Conservation (phyloP, 30 jellyfish, hydroid and myxozoan genomes). For the Cassiopea andromeda region DNA sequence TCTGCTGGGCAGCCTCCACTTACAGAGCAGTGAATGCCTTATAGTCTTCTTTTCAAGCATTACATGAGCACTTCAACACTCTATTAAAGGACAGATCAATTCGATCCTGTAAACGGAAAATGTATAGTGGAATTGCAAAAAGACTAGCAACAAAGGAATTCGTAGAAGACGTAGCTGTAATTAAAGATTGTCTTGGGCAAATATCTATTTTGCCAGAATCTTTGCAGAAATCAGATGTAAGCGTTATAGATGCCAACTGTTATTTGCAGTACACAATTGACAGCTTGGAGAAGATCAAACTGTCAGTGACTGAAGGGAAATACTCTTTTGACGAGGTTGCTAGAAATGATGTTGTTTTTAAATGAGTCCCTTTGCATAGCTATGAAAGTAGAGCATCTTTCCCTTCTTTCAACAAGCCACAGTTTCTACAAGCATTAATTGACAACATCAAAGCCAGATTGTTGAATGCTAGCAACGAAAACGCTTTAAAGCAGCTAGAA, state of each 20-base stretch:
- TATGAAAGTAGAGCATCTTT: slow-evolving; percentile 16
- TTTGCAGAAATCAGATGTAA: slow-evolving; percentile 49
- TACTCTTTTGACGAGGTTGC: slow-evolving; percentile 27
- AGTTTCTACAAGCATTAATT: slow-evolving; percentile 43
- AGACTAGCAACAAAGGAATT: slow-evolving; percentile 36
- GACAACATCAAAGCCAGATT: slow-evolving; percentile 55
- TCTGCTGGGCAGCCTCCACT: slow-evolving; percentile 66
- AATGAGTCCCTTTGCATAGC: slow-evolving; percentile 21
- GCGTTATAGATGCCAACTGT: slow-evolving; percentile 31
- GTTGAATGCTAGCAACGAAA: slow-evolving; percentile 29
- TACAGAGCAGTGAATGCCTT: slow-evolving; percentile 65
- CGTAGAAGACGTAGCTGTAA: slow-evolving; percentile 59
- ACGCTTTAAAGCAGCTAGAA: slow-evolving; percentile 15
- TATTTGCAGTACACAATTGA: slow-evolving; percentile 49
- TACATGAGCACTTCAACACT: background rate
- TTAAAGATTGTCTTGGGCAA: slow-evolving; percentile 48
- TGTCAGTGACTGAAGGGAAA: slow-evolving; percentile 45
- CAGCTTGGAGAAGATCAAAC: slow-evolving; percentile 42
- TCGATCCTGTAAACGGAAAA: background rate
- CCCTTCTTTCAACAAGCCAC: slow-evolving; percentile 51
- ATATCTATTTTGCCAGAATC: slow-evolving; percentile 39
- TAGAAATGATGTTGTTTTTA: slow-evolving; percentile 12
- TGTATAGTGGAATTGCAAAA: slow-evolving; percentile 38
- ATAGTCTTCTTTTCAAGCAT: slow-evolving; percentile 39
- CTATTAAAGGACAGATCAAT: background rate